Evolutionary conservation across 2,888 invertebrate species (phyloP), one percentile per base, ranked within the genome.

Genomic region (Leptarthrus brevirostris): DNA sequence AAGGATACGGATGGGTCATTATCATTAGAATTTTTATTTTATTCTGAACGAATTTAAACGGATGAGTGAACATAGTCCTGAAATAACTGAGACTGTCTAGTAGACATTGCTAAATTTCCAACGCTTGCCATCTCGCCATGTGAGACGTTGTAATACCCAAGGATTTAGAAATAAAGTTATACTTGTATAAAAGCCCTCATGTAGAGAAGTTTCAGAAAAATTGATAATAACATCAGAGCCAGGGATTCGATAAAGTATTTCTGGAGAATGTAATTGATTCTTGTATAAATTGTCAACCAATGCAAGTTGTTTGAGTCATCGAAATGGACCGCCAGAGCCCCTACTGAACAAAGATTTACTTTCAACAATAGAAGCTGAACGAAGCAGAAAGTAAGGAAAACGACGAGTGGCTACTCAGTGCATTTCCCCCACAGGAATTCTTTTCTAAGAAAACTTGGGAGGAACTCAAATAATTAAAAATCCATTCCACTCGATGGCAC

Each of bases 401-500:
- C 52, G 69, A 52, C 52, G 34, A 52, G 69, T 52, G 34, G 69
- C 69, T 36, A 69, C 52, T 52, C 69, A 52, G 16, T 69, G 69
- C 69, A 69, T 49, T 69, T 52, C 26, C 22, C 69, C 69, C 69
- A 69, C 52, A 69, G 69, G 69, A 69, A 69, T 69, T 69, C 69
- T 52, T 52, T 69, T 52, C 69, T 69, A 5, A 22, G 54, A 71
- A 16, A 71, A 71, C 58, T 72, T 72, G 54, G 12, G 22, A 49
- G 61, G 22, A 64, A 72, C 64, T 72, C 56, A 72, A 74, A 74
- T 74, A 74, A 74, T 74, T 74, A 74, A 72, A 74, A 74, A 74
- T 72, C 72, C 72, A 72, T 74, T 71, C 71, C 74, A 71, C 58
- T 58, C 71, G 47, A 71, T 74, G 71, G 74, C 40, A 53, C 53